phyloP scores from a whole-genome alignment of 92 coral and sea anemone species.

The Virgularia gustaviana region DNA sequence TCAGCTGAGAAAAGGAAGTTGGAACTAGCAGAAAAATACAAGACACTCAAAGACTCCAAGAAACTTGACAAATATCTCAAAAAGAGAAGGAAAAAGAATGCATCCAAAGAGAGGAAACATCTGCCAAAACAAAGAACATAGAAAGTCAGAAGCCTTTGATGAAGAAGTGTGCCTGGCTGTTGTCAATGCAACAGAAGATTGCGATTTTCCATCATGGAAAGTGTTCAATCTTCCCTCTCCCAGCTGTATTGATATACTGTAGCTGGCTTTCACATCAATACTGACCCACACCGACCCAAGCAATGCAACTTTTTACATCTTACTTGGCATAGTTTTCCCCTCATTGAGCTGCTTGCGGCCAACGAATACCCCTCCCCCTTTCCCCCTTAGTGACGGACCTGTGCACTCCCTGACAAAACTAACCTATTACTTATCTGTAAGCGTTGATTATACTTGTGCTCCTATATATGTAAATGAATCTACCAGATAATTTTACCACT shows the following conservation, averaged over 20 bases:
- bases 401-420: neutral
- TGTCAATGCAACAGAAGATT: no score
- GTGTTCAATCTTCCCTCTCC: no score
- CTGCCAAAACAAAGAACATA: conserved; percentile 69
- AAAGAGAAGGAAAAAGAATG: conserved; percentile 78
- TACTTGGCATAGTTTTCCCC: no score
- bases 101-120: conserved; percentile 76
- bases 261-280: no score
- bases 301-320: no score
- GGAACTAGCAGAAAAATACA: conserved; percentile 85
- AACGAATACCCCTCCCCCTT: neutral
- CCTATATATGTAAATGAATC: no score
- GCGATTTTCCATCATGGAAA: no score
- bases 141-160: neutral
- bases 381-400: neutral
- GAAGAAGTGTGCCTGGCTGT: no score
- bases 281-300: no score
- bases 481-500: no score
- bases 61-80: conserved; percentile 72
- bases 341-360: neutral
- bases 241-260: no score
- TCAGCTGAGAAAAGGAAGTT: conserved; percentile 83
- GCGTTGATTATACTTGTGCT: neutral
- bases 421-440: neutral
- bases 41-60: conserved; percentile 71